A percentile compares a stretch with the other conserved stretches of the same genome.
These are phyloP conservation scores for Drosophila incognita DNA, from an alignment of 2,888 invertebrate species.

Conservation along the genomic window DNA sequence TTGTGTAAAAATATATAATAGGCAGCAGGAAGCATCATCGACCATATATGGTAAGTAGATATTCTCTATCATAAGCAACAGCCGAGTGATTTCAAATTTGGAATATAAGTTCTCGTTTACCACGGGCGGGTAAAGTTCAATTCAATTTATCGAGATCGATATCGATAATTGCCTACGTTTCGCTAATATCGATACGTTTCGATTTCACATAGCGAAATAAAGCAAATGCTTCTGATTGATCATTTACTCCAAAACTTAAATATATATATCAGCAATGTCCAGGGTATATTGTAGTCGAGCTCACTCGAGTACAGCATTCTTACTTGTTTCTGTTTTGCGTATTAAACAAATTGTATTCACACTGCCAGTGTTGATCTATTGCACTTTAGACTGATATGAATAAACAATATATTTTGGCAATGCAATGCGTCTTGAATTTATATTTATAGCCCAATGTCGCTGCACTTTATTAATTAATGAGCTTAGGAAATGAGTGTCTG, in stretches of 20 bases:
- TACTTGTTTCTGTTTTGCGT: constrained; percentile 52
- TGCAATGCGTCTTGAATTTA: constrained; percentile 3
- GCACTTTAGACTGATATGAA: constrained; percentile 58
- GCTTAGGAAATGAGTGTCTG: constrained; percentile 29
- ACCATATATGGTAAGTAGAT: not conserved
- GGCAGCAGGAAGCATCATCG: not conserved
- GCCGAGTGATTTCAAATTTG: not conserved
- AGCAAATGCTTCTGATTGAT: not conserved
- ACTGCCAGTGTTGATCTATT: constrained; percentile 53
- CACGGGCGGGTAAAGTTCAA: no score
- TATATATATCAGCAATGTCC: not conserved
- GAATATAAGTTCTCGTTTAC: not conserved
- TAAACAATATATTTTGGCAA: constrained; percentile 15
- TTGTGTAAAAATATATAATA: not conserved
- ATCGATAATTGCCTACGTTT: not conserved
- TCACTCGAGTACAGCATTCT: not conserved
- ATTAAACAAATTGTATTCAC: constrained; percentile 59
- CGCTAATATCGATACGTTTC: not conserved
- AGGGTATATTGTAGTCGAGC: not conserved
- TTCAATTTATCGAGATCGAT: not conserved
- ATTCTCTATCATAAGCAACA: not conserved
- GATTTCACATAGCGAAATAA: not conserved
- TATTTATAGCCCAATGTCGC: constrained; percentile 1
- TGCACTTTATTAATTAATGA: constrained; percentile 45
- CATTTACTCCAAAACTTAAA: not conserved